Evolutionary conservation across 2,113 vertebrate species (phyloP).

Genomic region (Trematocara marginatum): DNA sequence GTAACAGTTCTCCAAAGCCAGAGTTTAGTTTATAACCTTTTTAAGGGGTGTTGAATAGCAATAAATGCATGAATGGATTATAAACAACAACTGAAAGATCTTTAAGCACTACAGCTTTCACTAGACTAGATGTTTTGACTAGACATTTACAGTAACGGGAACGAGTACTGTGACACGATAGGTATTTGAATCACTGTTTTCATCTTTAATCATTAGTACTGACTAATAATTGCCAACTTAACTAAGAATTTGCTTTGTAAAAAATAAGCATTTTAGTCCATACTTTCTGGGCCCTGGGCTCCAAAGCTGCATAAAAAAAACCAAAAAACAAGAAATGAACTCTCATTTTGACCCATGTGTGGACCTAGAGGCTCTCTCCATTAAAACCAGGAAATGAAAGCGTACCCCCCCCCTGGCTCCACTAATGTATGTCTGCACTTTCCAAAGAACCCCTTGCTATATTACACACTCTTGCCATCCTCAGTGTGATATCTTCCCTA

Average conservation of each 20-base stretch:
- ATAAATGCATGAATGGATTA: neutral
- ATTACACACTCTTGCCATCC: conserved; percentile 6
- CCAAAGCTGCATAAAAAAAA: conserved; percentile 61
- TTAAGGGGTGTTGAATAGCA: neutral
- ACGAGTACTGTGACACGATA: neutral
- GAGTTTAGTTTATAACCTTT: neutral
- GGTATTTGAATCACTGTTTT: neutral
- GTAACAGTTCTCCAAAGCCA: neutral
- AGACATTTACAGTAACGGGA: neutral
- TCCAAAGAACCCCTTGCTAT: conserved; percentile 12
- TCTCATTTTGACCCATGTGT: conserved; percentile 71
- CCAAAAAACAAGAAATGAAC: conserved; percentile 67
- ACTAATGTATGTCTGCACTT: conserved; percentile 56
- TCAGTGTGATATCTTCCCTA: neutral
- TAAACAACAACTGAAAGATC: neutral
- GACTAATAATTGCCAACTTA: neutral
- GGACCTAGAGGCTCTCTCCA: conserved; percentile 73
- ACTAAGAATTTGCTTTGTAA: neutral
- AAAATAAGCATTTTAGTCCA: neutral
- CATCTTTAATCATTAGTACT: neutral
- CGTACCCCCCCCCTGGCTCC: conserved; percentile 52
- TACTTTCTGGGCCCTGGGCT: conserved; percentile 34
- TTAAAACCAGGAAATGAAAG: conserved; percentile 69
- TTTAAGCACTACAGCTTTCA: neutral
- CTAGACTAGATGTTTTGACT: neutral